Percentiles rank a stretch among this genome's conserved stretches.
Evolutionary conservation across 2,113 vertebrate species (phyloP).

Genomic region (Eptesicus fuscus): DNA sequence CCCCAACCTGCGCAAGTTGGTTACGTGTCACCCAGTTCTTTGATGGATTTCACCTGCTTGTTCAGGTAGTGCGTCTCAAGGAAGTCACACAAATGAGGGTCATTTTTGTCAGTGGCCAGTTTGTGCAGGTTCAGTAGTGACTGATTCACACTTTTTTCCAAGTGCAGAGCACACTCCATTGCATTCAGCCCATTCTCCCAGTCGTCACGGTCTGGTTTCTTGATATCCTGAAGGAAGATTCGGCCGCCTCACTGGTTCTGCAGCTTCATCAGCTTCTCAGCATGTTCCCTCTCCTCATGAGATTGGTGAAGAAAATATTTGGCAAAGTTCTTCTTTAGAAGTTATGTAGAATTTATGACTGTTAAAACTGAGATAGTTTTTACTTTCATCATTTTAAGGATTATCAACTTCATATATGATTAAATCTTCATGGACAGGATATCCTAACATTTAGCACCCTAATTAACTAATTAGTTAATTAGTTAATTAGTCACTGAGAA

Average conservation of each 20-base stretch:
- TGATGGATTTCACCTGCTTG: constrained; percentile 95
- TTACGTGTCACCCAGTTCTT: constrained; percentile 94
- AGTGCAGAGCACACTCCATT: constrained; percentile 92
- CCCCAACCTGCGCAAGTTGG: constrained; percentile 95
- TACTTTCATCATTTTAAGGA: constrained; percentile 1
- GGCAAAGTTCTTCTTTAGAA: constrained; percentile 85
- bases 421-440: not conserved
- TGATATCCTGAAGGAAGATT: constrained; percentile 92
- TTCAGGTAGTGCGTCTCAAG: constrained; percentile 95
- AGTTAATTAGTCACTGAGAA: not conserved
- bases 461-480: not conserved
- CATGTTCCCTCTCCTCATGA: constrained; percentile 90
- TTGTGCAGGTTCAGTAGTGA: constrained; percentile 95
- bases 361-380: not conserved
- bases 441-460: not conserved
- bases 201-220: constrained; percentile 91
- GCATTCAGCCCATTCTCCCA: constrained; percentile 95
- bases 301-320: constrained; percentile 91
- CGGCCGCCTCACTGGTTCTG: constrained; percentile 91
- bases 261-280: constrained; percentile 91
- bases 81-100: constrained; percentile 96
- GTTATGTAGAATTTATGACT: not conserved
- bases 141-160: constrained; percentile 94
- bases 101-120: constrained; percentile 90
- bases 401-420: not conserved